phyloP scores from a whole-genome alignment of 1,140 invertebrate genomes.

The Metopolophium dirhodum region DNA sequence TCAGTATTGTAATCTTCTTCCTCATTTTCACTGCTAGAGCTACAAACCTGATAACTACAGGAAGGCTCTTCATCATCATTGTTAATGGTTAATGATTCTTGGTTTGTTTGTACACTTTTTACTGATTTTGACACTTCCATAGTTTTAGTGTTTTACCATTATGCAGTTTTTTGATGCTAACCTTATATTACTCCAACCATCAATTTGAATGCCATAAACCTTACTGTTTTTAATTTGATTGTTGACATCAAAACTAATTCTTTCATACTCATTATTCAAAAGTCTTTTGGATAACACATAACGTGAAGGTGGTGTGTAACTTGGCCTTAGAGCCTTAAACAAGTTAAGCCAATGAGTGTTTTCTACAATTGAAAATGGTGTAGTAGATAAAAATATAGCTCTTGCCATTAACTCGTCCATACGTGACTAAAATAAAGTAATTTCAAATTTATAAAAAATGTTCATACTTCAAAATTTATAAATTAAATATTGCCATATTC shows the following conservation, averaged over 20 bases:
- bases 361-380: conserved; percentile 4
- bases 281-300: background rate
- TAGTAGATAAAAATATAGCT: background rate
- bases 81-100: background rate
- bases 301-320: background rate
- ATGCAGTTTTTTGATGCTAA: background rate
- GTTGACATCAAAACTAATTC: background rate
- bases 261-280: conserved; percentile 22
- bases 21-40: background rate
- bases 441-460: background rate
- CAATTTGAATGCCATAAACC: background rate
- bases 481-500: background rate
- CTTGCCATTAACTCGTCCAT: background rate
- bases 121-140: too few relatives aligned
- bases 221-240: background rate
- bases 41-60: background rate
- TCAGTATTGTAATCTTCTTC: background rate
- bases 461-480: background rate
- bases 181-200: conserved; percentile 13
- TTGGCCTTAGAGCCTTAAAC: background rate
- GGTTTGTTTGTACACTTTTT: too few relatives aligned
- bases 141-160: too few relatives aligned
- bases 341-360: background rate
- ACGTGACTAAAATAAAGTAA: background rate
- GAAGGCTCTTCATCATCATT: background rate